These are phyloP conservation scores for Channa striata DNA, from an alignment of 2,797 vertebrate species.

Conservation along the genomic window DNA sequence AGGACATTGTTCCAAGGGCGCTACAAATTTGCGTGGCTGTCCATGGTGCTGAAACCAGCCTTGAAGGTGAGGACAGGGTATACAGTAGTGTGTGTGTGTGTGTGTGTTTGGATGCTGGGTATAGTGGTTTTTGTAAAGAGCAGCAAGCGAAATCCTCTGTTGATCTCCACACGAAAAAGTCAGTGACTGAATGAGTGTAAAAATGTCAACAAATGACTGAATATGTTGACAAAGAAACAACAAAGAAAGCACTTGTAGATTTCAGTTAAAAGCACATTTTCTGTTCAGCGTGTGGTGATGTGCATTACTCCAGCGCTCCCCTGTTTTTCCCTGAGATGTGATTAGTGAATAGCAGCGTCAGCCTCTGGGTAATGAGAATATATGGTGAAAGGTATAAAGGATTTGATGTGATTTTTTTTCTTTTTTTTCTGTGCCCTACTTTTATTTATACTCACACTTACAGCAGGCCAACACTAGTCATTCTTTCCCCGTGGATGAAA, in stretches of 20 bases:
- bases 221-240: constrained; percentile 17
- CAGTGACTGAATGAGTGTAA: constrained; percentile 16
- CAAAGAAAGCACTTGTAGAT: constrained; percentile 15
- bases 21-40: constrained; percentile 52
- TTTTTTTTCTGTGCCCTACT: constrained; percentile 44
- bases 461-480: constrained; percentile 36
- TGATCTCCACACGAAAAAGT: constrained; percentile 32
- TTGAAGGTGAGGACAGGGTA: constrained; percentile 20
- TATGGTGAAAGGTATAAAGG: constrained; percentile 55
- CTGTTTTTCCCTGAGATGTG: constrained; percentile 52
- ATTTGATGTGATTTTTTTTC: constrained; percentile 49
- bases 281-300: constrained; percentile 27
- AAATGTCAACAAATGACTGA: constrained; percentile 26
- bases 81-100: no score
- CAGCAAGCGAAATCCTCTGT: constrained; percentile 17
- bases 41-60: constrained; percentile 53
- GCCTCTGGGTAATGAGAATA: constrained; percentile 63
- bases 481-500: constrained; percentile 40
- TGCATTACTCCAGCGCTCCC: constrained; percentile 29
- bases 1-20: constrained; percentile 31
- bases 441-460: constrained; percentile 47
- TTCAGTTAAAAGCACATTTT: constrained; percentile 8
- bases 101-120: background rate
- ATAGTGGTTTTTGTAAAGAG: constrained; percentile 3
- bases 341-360: constrained; percentile 48